These are phyloP conservation scores for Stegostoma tigrinum DNA, from an alignment of 2,113 vertebrate genomes.

Conservation along the genomic window DNA sequence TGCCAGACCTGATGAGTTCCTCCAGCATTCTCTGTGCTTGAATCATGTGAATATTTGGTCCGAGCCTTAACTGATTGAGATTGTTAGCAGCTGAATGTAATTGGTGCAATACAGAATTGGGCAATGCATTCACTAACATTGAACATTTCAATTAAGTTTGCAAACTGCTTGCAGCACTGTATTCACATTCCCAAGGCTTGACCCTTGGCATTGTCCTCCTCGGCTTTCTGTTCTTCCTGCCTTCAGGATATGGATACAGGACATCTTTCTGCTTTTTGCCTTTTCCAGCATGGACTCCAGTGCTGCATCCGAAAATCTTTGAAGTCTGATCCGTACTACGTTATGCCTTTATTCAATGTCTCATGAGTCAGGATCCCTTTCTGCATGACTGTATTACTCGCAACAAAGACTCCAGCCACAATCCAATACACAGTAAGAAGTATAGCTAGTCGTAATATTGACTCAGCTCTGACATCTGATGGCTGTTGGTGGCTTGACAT, in stretches of 20 bases:
- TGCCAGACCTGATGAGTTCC: too few species aligned
- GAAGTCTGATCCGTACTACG: neutral
- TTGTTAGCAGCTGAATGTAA: too few species aligned
- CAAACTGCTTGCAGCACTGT: too few species aligned
- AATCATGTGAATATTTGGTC: too few species aligned
- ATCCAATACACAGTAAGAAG: neutral
- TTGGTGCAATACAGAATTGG: too few species aligned
- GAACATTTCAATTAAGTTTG: too few species aligned
- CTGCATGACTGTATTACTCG: neutral
- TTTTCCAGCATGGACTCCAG: neutral
- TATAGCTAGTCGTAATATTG: neutral
- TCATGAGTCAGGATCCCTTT: neutral
- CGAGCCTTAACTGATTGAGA: too few species aligned
- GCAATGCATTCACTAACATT: too few species aligned
- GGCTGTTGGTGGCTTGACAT: neutral
- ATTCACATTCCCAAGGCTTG: too few species aligned
- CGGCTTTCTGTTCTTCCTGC: neutral
- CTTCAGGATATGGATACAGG: neutral
- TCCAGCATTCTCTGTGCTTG: too few species aligned
- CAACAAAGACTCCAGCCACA: neutral
- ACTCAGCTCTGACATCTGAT: too few species aligned
- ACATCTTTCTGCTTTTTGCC: neutral
- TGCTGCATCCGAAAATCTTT: neutral
- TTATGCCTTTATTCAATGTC: too few species aligned
- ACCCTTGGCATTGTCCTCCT: neutral